phyloP scores from a whole-genome alignment of 2,888 invertebrate genomes.

The Chloromyia formosa region DNA sequence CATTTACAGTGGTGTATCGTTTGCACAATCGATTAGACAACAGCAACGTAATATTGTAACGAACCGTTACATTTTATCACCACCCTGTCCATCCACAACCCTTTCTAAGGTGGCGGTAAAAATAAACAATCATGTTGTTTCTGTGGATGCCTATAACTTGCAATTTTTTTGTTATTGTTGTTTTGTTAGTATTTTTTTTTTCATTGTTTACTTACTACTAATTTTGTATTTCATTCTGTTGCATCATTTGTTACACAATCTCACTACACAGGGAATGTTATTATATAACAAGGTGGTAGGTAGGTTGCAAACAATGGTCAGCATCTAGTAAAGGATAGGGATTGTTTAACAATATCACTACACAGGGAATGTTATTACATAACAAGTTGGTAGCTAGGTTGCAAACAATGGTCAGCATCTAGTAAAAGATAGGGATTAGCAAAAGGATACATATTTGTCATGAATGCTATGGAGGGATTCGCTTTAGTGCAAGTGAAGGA shows the following conservation, averaged over 20 bases:
- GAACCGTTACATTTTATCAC: slow-evolving; percentile 55
- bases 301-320: too few species aligned
- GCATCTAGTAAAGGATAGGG: too few species aligned
- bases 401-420: too few species aligned
- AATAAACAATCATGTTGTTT: slow-evolving; percentile 3
- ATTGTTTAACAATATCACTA: neutral
- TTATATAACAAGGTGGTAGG: too few species aligned
- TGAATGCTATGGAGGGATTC: too few species aligned
- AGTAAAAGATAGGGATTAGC: too few species aligned
- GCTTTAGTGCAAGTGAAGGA: too few species aligned
- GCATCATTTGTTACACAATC: neutral
- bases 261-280: too few species aligned
- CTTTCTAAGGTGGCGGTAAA: slow-evolving; percentile 53
- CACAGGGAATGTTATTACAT: too few species aligned
- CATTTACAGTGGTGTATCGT: slow-evolving; percentile 33
- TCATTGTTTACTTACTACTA: slow-evolving; percentile 1
- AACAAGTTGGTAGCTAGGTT: too few species aligned
- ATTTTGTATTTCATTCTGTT: neutral
- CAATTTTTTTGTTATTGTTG: slow-evolving; percentile 9
- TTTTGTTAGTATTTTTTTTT: neutral
- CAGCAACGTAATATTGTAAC: slow-evolving; percentile 54
- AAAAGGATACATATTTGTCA: too few species aligned
- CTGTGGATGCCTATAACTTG: neutral
- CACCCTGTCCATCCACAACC: slow-evolving; percentile 47
- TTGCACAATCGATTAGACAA: slow-evolving; percentile 55